Conservation (phyloP, 2,888 invertebrate genomes). For the Sisyra nigra region DNA sequence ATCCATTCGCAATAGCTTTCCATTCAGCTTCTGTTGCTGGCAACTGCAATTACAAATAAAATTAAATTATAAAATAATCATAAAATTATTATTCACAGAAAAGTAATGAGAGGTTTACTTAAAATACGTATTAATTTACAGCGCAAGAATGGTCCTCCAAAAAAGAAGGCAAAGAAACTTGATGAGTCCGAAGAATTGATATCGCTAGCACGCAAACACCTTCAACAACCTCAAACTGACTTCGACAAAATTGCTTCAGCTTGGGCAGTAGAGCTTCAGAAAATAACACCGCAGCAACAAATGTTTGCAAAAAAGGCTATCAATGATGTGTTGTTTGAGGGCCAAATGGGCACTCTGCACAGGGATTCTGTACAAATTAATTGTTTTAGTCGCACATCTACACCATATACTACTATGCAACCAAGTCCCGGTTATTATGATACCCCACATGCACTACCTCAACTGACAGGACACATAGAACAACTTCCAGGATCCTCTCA, state of each 20-base stretch:
- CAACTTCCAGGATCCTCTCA: no score
- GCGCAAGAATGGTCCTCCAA: conserved; percentile 6
- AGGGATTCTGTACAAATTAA: conserved; percentile 22
- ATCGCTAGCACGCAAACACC: conserved; percentile 8
- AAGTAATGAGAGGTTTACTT: no score
- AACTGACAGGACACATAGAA: no score
- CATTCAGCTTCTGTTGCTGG: conserved; percentile 12
- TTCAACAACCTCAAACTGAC: conserved; percentile 19
- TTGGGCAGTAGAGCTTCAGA: conserved; percentile 27
- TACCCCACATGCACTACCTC: no score
- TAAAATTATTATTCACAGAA: background rate
- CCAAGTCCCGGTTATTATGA: no score
- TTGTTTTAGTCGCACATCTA: background rate
- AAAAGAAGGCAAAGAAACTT: no score
- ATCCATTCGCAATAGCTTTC: conserved; percentile 10
- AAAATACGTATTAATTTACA: conserved; percentile 10
- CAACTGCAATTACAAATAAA: conserved; percentile 5
- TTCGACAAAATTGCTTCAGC: conserved; percentile 26
- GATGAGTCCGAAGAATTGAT: conserved; percentile 8
- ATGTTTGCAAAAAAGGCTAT: conserved; percentile 29
- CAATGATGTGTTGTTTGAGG: conserved; percentile 29
- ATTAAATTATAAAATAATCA: background rate
- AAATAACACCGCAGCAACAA: conserved; percentile 26
- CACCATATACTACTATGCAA: background rate
- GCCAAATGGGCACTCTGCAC: conserved; percentile 26